Evolutionary conservation across 35 echinoderm and acorn worm genomes (phyloP).

Genomic region (Ptychodera flava): DNA sequence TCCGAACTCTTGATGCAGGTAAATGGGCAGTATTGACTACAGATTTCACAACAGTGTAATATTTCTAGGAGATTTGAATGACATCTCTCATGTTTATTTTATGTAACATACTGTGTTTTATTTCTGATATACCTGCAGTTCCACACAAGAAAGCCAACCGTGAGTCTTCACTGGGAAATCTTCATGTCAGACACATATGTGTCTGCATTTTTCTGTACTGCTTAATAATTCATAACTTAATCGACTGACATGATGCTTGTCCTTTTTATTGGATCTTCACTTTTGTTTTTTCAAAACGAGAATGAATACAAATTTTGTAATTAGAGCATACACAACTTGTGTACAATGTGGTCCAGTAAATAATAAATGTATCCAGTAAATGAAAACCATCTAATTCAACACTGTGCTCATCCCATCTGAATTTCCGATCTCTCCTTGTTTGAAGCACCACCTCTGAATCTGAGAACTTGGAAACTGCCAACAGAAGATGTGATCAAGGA

Average conservation of each 20-base stretch:
- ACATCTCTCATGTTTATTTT: neutral
- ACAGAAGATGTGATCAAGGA: constrained; percentile 13
- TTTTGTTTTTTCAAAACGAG: no score
- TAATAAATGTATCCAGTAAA: neutral
- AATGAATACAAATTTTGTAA: neutral
- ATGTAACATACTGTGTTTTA: neutral
- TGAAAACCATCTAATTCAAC: no score
- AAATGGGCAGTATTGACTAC: neutral
- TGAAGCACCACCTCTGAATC: constrained; percentile 62
- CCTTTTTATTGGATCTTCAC: no score
- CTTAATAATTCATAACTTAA: no score
- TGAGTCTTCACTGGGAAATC: no score
- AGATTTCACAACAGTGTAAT: neutral
- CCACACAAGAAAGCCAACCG: no score
- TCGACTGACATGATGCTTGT: no score
- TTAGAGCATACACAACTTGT: neutral
- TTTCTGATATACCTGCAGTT: neutral
- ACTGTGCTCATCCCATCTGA: no score
- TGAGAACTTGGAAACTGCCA: constrained; percentile 65
- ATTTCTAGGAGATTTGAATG: neutral
- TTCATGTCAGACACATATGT: no score
- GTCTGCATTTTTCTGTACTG: no score
- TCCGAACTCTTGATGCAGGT: constrained; percentile 61
- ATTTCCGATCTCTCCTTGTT: neutral
- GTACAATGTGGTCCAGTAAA: neutral